Evolutionary conservation across 2,113 vertebrate genomes (phyloP), one percentile per base, ranked within the genome.

Genomic region (Channa argus): DNA sequence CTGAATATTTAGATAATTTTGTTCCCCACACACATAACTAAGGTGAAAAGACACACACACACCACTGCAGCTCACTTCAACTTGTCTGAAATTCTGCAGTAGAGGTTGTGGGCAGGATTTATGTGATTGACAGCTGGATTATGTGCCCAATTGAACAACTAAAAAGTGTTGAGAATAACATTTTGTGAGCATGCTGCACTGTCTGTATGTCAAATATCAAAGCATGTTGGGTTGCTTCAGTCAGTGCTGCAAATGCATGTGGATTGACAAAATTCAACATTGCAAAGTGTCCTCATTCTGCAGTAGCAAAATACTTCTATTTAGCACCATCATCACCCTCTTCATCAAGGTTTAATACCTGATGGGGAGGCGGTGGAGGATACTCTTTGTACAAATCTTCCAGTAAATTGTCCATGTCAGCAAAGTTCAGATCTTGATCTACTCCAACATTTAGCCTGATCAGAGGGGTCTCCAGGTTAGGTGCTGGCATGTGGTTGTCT

Each of bases 301-400:
- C 37, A 60, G 56, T 2, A 10, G 12, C 10, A 4, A 56, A 70
- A 65, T 33, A 33, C 3, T 5, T 36, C 6, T 12, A 44, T 33
- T 77, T 5, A 68, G 45, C 39, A 8, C 9, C 43, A 15, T 15
- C 76, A 7, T 15, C 76, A 7, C n/a, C 50, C 2, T 50, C 79
- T 34, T 9, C 4, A 6, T 55, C 34, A 6, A 52, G 46, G 63
- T 46, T 53, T 70, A 85, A 87, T 97, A 97, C 95, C 95, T 98
- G 92, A 63, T 91, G 94, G 41, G 95, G 90, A 71, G 88, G 91
- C 56, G 97, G 95, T 0, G 94, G 95, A 86, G 96, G 92, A 83
- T 96, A 99, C 69, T 97, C 96, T 78, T 94, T 95, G 87, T 89
- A 96, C 49, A 96, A 85, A 83, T 98, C 97, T 39, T 96, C 93